Base-by-base conservation (phyloP, 2,113 vertebrate genomes). In the Pithys albifrons region DNA sequence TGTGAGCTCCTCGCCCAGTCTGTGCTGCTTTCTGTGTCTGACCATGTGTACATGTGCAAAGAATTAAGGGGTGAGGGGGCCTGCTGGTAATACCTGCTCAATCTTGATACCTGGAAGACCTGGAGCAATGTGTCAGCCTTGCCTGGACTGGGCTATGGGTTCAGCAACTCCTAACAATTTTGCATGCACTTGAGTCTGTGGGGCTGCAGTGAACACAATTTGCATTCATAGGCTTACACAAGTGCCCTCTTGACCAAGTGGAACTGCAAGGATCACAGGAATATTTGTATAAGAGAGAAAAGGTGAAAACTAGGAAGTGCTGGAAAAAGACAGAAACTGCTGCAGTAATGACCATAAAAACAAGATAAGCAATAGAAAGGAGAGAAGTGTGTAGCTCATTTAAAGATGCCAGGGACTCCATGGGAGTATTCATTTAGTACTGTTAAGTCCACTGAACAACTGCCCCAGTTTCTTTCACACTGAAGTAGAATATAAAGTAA, bases 291-390 rank as follows among this genome's bases (percentile, higher is more conserved):
- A 81, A 78, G 64, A 92, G 14, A 14, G 39, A 45, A 70, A 77
- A 91, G 18, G 20, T 76, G 19, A 78, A 88, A 93, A 89, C 18
- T 16, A 75, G 81, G 89, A 3, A 9, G 51, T 39, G 49, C 46
- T 88, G 85, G 64, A 85, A 93, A 2, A 16, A 85, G 66, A 88
- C 15, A 74, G 89, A 89, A 93, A 89, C 48, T 71, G 20, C 46
- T 51, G 25, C 39, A 87, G 57, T 72, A 77, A 84, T 29, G 66
- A 57, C 64, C 59, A 37, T 45, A 86, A 49, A 69, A 93, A 86
- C 59, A 88, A 48, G 23, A 37, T 0, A 71, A 79, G 92, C 80
- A 27, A 87, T 19, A 77, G 75, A 92, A 81, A 90, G 14, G 15
- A 88, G n/a, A 66, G 45, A 82, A 90, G 57, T 57, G 52, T 61